Base-by-base conservation (phyloP, 2,113 vertebrate genomes). In the Todiramphus chloris region DNA sequence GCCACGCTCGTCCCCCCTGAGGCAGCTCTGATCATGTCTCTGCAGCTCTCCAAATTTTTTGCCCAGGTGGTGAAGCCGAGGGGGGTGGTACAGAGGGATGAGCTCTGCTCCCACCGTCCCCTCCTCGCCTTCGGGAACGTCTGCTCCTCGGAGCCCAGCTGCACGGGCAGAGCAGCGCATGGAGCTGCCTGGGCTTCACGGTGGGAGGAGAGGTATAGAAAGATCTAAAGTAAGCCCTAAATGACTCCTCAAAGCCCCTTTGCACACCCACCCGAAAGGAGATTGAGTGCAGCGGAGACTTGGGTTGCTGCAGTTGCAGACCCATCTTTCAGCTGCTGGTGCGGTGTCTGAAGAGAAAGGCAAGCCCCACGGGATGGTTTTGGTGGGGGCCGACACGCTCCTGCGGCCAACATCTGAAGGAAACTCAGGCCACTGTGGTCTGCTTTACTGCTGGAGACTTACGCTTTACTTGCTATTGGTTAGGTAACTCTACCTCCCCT, bases 11-110 rank as follows among this genome's bases (percentile, higher is more conserved):
- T 69, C 89, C 83, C 83, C 87, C 87, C 89, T 18, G 1, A 44
- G 92, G 94, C 96, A 51, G 78, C 87, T 51, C 82, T 2, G 56
- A 13, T 85, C 95, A 5, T 87, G 90, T 93, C 94, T 89, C 93
- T 79, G 77, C 94, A 89, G 91, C 91, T 89, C 91, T 58, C 81
- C 17, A 43, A 24, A 81, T 91, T 74, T 74, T 95, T 91, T 74
- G 83, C 74, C 83, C 74, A 91, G 93, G 93, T 94, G 89, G 91
- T 43, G 89, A 82, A 69, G 66, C 43, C 0, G 58, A 86, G 68
- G 24, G 63, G 67, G 92, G 67, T 62, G 92, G 75, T 53, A 13
- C 28, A 1, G 79, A 58, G 68, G 80, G 87, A 66, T 37, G 83
- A 75, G 73, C 69, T 59, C 55, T 37, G 9, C 70, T 91, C 85